These are phyloP conservation scores for Dryoscopus gambensis DNA, from an alignment of 2,113 vertebrate species.

Conservation along the genomic window DNA sequence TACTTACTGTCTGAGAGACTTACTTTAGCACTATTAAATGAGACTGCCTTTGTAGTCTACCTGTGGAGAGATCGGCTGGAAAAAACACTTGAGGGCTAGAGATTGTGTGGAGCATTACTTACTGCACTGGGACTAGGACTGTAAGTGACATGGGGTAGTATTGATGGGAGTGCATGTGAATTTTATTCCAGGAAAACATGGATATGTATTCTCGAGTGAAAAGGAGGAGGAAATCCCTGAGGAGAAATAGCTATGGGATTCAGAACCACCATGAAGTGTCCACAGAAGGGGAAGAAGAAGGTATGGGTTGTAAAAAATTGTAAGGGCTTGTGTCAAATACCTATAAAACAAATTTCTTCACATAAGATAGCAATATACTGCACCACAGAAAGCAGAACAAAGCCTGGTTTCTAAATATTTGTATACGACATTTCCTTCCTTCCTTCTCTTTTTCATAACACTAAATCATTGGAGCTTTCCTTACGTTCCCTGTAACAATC, in stretches of 20 bases:
- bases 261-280: constrained; percentile 93
- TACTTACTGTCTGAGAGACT: background rate
- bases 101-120: background rate
- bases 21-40: background rate
- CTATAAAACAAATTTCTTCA: background rate
- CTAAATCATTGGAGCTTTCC: background rate
- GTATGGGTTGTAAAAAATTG: constrained; percentile 70
- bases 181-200: constrained; percentile 90
- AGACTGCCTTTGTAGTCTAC: background rate
- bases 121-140: background rate
- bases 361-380: background rate
- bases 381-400: background rate
- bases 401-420: background rate
- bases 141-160: background rate
- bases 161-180: background rate
- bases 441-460: background rate
- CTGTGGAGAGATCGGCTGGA: background rate
- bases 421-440: background rate
- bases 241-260: constrained; percentile 91
- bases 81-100: background rate
- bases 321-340: background rate
- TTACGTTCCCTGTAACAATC: background rate
- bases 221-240: constrained; percentile 89
- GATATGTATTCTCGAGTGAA: constrained; percentile 99
- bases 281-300: constrained; percentile 91